Conservation (phyloP, 2,113 vertebrate species). For the Todiramphus saurophagus region DNA sequence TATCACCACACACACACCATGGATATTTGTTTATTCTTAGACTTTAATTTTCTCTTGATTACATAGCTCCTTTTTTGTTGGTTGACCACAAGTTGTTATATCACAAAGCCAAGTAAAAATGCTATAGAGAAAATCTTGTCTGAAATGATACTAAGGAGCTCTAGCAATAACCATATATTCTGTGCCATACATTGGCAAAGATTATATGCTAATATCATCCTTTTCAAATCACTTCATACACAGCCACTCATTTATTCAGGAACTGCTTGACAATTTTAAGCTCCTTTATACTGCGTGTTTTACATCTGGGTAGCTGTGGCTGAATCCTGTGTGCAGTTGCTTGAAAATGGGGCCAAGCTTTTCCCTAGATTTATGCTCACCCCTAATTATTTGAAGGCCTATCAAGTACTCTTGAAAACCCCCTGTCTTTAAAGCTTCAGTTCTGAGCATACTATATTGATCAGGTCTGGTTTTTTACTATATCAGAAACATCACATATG, state of each 20-base stretch:
- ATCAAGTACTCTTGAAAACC: background rate
- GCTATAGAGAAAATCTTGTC: background rate
- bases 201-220: conserved; percentile 24
- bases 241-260: conserved; percentile 28
- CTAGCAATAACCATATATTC: background rate
- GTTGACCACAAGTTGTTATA: background rate
- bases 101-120: background rate
- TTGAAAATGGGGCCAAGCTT: conserved; percentile 11
- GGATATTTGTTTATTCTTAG: background rate
- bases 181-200: background rate
- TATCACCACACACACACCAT: background rate
- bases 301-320: conserved; percentile 6
- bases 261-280: conserved; percentile 45
- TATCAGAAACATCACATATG: background rate
- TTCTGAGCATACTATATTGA: background rate
- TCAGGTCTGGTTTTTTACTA: background rate
- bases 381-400: background rate
- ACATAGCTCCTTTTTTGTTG: background rate
- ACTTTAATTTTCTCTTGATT: background rate
- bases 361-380: background rate
- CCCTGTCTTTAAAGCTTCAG: background rate
- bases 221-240: conserved; percentile 8
- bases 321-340: background rate
- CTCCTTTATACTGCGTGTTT: conserved; percentile 2
- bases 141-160: background rate